phyloP scores from a whole-genome alignment of 2,113 vertebrate genomes.

The Otus sunia region DNA sequence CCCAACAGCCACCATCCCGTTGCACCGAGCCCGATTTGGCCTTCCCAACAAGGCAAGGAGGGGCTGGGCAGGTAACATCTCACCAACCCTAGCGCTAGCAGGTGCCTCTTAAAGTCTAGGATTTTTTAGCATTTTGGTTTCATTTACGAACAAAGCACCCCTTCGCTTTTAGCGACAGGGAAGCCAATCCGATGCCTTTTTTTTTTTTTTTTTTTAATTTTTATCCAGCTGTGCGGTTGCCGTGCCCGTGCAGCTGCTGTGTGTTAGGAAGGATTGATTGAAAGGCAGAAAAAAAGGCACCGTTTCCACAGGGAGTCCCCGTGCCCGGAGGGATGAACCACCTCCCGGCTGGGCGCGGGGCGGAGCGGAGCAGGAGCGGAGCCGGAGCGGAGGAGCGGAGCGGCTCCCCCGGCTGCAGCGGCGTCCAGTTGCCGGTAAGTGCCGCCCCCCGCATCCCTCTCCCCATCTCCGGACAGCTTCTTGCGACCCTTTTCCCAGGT shows the following conservation, averaged over 20 bases:
- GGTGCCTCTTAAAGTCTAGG: not conserved
- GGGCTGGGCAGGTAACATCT: not conserved
- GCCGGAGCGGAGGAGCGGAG: not conserved
- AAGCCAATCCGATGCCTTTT: not conserved
- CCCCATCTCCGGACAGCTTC: not conserved
- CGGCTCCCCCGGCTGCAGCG: not conserved
- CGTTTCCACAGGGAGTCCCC: not conserved
- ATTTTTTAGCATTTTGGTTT: not conserved
- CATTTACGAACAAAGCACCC: not conserved
- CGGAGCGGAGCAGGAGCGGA: not conserved
- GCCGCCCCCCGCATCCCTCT: not conserved
- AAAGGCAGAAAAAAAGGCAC: not conserved
- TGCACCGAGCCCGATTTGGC: rapidly evolving
- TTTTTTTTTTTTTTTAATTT: too few relatives aligned
- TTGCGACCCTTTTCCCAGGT: too few relatives aligned
- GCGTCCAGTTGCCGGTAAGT: not conserved
- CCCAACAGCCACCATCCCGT: rapidly evolving
- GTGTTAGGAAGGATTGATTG: not conserved
- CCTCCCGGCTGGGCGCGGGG: not conserved
- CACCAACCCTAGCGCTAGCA: rapidly evolving
- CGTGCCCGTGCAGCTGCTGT: not conserved
- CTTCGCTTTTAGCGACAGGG: not conserved
- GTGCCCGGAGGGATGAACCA: not conserved
- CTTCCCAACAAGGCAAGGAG: not conserved
- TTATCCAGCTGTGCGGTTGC: not conserved